Conservation (phyloP, 2,888 invertebrate genomes). For the Cerastoderma edule region DNA sequence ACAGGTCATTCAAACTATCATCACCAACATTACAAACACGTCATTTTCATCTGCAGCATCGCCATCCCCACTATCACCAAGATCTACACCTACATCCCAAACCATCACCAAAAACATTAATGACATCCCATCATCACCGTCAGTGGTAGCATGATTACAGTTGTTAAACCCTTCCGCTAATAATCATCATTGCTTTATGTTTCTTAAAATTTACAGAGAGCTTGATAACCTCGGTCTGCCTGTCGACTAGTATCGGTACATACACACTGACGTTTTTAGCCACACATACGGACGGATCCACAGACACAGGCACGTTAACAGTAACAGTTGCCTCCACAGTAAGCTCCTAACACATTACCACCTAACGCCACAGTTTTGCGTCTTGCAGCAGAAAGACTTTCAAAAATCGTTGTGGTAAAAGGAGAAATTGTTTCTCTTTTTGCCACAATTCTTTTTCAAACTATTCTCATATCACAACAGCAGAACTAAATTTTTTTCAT, state of each 20-base stretch:
- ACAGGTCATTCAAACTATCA: constrained; percentile 10
- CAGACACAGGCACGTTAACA: constrained; percentile 14
- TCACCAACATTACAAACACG: neutral
- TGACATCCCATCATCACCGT: constrained; percentile 37
- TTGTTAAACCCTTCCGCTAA: constrained; percentile 15
- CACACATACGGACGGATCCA: constrained; percentile 9
- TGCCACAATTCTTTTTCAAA: too few species aligned
- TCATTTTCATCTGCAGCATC: neutral
- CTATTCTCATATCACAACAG: too few species aligned
- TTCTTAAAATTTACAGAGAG: neutral
- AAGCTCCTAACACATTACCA: too few species aligned
- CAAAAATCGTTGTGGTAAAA: too few species aligned
- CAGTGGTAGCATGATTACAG: constrained; percentile 36
- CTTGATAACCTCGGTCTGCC: neutral
- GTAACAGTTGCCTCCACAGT: constrained; percentile 1
- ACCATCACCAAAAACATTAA: constrained; percentile 40
- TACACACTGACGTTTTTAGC: neutral
- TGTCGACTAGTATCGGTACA: neutral
- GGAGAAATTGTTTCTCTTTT: too few species aligned
- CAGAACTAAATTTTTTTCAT: too few species aligned
- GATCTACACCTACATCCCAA: constrained; percentile 34
- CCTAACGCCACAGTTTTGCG: too few species aligned
- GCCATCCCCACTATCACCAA: constrained; percentile 34
- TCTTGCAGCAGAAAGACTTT: too few species aligned
- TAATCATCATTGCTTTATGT: neutral